A percentile compares a stretch with the other conserved stretches of the same genome.
phyloP scores from a whole-genome alignment of 2,888 invertebrate species.

The Agonopterix heracliana region DNA sequence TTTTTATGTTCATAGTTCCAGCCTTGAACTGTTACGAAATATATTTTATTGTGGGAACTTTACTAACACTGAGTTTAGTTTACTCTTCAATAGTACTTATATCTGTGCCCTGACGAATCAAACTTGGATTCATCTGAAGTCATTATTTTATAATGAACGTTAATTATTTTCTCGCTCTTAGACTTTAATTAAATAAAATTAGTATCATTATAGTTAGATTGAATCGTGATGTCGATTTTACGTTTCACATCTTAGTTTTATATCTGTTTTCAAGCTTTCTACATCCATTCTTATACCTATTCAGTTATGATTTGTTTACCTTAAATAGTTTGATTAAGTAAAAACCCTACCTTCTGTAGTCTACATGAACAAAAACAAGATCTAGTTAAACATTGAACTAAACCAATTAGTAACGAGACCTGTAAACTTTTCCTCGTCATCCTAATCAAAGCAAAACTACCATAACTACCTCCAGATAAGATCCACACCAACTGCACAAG shows the following conservation, averaged over 20 bases:
- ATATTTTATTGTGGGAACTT: neutral
- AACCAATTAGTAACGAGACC: conserved; percentile 6
- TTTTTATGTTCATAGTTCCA: no score
- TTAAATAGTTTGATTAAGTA: no score
- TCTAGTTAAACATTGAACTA: no score
- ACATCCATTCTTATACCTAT: no score
- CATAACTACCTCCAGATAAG: conserved; percentile 1
- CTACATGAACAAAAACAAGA: no score
- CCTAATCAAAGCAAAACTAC: conserved; percentile 1
- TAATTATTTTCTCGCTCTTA: neutral
- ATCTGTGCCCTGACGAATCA: no score
- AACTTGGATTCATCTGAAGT: neutral
- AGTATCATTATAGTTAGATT: neutral
- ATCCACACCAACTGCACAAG: neutral
- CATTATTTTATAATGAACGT: neutral
- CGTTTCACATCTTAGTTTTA: no score
- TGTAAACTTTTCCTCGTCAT: neutral
- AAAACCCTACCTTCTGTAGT: no score
- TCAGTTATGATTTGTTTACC: no score
- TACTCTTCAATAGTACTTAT: neutral
- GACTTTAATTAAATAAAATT: neutral
- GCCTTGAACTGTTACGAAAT: no score
- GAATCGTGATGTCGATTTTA: no score
- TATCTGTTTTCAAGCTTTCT: no score
- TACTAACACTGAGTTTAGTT: neutral